Conservation (phyloP, 2,797 vertebrate species). For the Eidolon dupreanum region DNA sequence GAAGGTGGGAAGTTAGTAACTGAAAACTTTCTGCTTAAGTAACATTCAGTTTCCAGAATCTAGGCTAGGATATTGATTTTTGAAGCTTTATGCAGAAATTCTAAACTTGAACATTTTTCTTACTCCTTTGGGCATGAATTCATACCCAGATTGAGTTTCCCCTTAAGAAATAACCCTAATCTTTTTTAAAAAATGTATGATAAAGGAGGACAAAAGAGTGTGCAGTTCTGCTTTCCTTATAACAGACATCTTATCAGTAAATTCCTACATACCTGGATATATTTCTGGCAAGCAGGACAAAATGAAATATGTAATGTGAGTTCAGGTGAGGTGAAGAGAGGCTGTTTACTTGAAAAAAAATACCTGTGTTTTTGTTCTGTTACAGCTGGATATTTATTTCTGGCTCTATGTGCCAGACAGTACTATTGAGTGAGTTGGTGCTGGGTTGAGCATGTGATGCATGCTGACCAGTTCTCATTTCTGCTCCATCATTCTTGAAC, state of each 20-base stretch:
- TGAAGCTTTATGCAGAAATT: background rate
- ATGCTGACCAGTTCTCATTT: background rate
- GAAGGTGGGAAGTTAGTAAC: background rate
- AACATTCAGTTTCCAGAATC: background rate
- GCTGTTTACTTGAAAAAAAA: background rate
- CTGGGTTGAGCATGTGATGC: background rate
- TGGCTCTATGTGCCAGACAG: background rate
- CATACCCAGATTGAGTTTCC: background rate
- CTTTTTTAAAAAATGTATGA: background rate
- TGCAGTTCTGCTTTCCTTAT: constrained; percentile 18
- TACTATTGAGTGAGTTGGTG: background rate
- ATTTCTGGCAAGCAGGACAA: background rate
- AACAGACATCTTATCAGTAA: constrained; percentile 43
- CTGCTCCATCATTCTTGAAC: background rate
- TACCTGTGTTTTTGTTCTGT: background rate
- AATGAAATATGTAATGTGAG: constrained; percentile 24
- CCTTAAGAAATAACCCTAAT: background rate
- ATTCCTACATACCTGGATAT: constrained; percentile 46
- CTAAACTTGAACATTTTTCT: constrained; percentile 8
- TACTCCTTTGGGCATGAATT: constrained; percentile 13
- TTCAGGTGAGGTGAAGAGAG: constrained; percentile 50
- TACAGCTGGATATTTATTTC: background rate
- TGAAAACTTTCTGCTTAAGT: background rate
- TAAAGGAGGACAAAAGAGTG: background rate
- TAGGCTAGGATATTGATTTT: background rate